These are phyloP conservation scores for Scrobipalpa atriplicella DNA, from an alignment of 2,888 invertebrate genomes.

Conservation along the genomic window DNA sequence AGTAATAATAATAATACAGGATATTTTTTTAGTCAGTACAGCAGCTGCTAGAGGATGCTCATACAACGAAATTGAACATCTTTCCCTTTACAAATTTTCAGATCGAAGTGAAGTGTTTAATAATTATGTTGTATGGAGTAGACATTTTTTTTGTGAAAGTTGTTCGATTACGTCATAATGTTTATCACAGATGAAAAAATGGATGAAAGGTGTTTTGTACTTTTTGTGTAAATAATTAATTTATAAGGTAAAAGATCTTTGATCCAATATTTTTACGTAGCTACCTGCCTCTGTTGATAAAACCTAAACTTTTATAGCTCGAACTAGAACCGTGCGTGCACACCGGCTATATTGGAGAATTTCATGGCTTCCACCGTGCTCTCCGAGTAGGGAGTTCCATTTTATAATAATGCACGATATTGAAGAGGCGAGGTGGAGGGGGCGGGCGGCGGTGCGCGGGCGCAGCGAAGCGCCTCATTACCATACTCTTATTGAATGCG, in stretches of 20 bases:
- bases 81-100: too few species aligned
- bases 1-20: too few species aligned
- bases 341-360: slow-evolving; percentile 35
- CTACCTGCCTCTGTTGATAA: too few species aligned
- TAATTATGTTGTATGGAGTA: too few species aligned
- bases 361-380: slow-evolving; percentile 24
- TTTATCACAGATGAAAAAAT: neutral
- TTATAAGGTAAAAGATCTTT: neutral
- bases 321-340: slow-evolving; percentile 27
- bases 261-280: neutral
- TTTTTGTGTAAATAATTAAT: too few species aligned
- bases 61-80: too few species aligned
- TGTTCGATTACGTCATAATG: too few species aligned
- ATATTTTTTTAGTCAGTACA: too few species aligned
- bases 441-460: slow-evolving; percentile 11
- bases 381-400: neutral
- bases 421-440: neutral
- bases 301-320: neutral
- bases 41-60: too few species aligned
- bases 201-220: too few species aligned
- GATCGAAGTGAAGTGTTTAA: too few species aligned
- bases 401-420: neutral
- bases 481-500: slow-evolving; percentile 31
- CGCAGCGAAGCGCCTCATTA: slow-evolving; percentile 26
- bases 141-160: too few species aligned